Base-by-base conservation (phyloP, 2,113 vertebrate genomes). In the Brachirus orientalis region DNA sequence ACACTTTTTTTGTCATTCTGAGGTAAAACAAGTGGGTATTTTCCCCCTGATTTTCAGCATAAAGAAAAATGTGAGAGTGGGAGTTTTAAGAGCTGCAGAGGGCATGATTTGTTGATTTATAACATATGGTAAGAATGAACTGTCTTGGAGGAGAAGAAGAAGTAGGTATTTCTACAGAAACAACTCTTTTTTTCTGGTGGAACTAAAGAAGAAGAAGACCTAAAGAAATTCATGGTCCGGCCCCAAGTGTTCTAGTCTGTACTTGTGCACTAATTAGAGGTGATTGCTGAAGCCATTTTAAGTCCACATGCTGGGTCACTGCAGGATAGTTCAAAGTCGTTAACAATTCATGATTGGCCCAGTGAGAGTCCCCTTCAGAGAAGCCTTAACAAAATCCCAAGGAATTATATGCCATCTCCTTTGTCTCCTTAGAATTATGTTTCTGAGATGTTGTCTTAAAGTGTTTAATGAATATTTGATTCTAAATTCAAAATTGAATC, bases 141-240 rank as follows among this genome's bases (percentile, higher is more conserved):
- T 89, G 89, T 90, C 82, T 89, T 80, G 84, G 83, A 90, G 86
- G 83, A 85, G 83, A 78, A 64, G 37, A 40, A 69, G 33, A 47
- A 82, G 59, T 1, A 0, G 38, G 7, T 12, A 57, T 71, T 61
- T 46, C 52, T 44, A 7, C 12, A 36, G 46, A 60, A 54, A 11
- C 13, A 17, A 11, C 38, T 41, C 4, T 46, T 41, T n/a, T 18
- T 44, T 47, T 65, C 55, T 63, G 35, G 59, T 47, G n/a, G 55
- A 76, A n/a, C n/a, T n/a, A n/a, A n/a, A n/a, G n/a, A n/a, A n/a
- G n/a, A 62, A 81, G 8, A 10, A 69, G 35, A 41, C 20, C 28
- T 45, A 6, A 6, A 18, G 10, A 55, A 53, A 37, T 59, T 79
- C 36, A 45, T 36, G 18, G 8, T 59, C 56, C 47, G 46, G 64